phyloP scores from a whole-genome alignment of 1,140 invertebrate genomes.

The Colletes latitarsis region DNA sequence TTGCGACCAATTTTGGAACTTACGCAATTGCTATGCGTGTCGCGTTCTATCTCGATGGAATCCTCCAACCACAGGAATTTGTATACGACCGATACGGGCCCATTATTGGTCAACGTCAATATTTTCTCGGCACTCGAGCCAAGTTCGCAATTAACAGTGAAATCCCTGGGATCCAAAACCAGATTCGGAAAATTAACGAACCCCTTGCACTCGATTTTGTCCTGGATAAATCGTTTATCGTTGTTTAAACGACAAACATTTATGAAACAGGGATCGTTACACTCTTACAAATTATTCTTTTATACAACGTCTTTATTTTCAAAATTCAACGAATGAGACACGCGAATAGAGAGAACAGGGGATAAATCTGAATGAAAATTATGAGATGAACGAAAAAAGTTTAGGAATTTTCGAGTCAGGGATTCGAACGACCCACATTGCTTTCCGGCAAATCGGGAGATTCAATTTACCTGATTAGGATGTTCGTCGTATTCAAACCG shows the following conservation, averaged over 20 bases:
- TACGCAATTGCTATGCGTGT: not conserved
- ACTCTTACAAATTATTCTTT: no score
- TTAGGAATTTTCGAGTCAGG: no score
- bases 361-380: no score
- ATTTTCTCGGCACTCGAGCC: constrained; percentile 67
- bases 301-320: no score
- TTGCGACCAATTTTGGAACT: not conserved
- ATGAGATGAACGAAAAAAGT: no score
- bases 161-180: constrained; percentile 61
- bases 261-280: no score
- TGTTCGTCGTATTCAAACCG: constrained; percentile 68
- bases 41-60: constrained; percentile 63
- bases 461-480: constrained; percentile 55
- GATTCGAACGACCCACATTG: no score
- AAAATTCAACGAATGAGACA: no score
- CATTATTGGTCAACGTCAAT: constrained; percentile 77
- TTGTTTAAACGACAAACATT: not conserved
- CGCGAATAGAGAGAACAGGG: no score
- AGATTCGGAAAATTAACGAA: constrained; percentile 80
- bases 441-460: not conserved
- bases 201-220: constrained; percentile 76
- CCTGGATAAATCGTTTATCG: constrained; percentile 65
- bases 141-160: constrained; percentile 74
- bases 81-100: constrained; percentile 77
- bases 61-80: constrained; percentile 74